Evolutionary conservation across 2,113 vertebrate species (phyloP), one percentile per base, ranked within the genome.

Genomic region (Plotosus lineatus): DNA sequence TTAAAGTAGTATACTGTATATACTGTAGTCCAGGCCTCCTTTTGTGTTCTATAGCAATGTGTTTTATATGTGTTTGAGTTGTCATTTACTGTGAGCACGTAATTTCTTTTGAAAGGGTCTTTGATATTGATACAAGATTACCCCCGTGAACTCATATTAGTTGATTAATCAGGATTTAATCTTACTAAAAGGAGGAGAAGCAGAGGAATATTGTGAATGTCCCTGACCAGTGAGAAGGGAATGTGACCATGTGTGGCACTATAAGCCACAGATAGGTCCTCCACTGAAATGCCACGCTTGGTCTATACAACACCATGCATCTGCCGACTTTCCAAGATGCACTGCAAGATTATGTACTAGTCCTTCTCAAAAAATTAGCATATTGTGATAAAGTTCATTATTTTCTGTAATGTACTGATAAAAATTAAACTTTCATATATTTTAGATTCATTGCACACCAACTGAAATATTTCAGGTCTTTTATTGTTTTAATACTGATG

Each of bases 161-260:
- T 55, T 55, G 14, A 55, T 12, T 14, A 55, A 15, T 14, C 4
- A 55, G 53, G 53, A 55, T 12, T n/a, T n/a, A n/a, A n/a, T n/a
- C 53, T 55, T 55, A 3, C 4, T 23, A 15, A 55, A 55, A 3
- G 53, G 53, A 55, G 53, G 53, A 55, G 11, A 55, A 55, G 53
- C 4, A n/a, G 55, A 9, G 55, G 55, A 58, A 10, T 4, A 26
- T 73, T 31, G n/a, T 74, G 44, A 50, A 74, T 9, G 26, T 74
- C 44, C 46, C 17, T 31, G 46, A 26, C 71, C 71, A 51, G 71
- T 14, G 71, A 50, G 71, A 46, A 74, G 46, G 71, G n/a, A 51
- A 51, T 48, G 23, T 73, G 38, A 73, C 71, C n/a, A 73, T 73
- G 44, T 51, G 71, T 48, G 42, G 7, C 10, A 26, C 46, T 46